Percentiles rank a stretch among this genome's conserved stretches.
phyloP scores from a whole-genome alignment of 2,113 vertebrate genomes.

The Odobenus rosmarus region DNA sequence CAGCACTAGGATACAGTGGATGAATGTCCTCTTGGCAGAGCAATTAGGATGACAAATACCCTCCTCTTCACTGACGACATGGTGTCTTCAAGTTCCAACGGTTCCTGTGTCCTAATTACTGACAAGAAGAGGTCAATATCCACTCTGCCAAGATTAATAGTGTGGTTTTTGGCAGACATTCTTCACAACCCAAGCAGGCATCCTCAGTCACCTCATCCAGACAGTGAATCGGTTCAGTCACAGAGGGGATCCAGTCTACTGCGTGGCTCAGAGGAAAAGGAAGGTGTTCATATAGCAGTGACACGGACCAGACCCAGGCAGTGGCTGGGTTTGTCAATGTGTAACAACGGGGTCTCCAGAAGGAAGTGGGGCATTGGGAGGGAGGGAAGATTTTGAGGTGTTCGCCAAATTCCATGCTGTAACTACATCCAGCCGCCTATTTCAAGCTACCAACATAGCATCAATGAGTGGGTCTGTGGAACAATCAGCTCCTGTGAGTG shows the following conservation, averaged over 20 bases:
- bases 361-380: neutral
- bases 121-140: constrained; percentile 53
- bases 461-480: neutral
- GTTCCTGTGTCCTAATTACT: constrained; percentile 62
- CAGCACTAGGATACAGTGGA: neutral
- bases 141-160: constrained; percentile 28
- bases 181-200: neutral
- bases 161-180: neutral
- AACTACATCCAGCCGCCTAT: neutral
- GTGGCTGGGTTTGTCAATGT: neutral
- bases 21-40: constrained; percentile 30
- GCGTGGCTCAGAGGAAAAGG: neutral
- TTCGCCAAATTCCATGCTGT: neutral
- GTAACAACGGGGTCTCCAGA: neutral
- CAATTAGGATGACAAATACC: constrained; percentile 51
- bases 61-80: neutral
- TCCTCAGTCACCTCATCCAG: neutral
- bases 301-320: neutral
- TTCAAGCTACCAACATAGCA: neutral
- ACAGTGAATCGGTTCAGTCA: neutral
- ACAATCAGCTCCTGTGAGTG: neutral
- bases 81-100: neutral
- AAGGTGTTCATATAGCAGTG: neutral
- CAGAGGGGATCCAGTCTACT: neutral
- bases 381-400: no score